A percentile compares a stretch with the other conserved stretches of the same genome.
phyloP scores from a whole-genome alignment of 1,140 invertebrate species.

The Solenopsis invicta region DNA sequence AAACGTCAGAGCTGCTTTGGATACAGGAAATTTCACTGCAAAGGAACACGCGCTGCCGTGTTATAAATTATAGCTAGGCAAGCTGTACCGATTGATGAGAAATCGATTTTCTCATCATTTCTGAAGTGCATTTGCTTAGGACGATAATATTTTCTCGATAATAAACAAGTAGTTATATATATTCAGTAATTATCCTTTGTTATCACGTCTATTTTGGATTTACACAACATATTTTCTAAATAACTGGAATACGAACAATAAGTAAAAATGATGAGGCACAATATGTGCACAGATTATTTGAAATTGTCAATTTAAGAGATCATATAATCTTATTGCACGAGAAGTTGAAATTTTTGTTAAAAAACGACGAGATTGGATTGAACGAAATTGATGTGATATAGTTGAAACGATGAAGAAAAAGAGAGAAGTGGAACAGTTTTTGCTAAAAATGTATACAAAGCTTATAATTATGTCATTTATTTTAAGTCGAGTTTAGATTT shows the following conservation, averaged over 20 bases:
- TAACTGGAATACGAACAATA: neutral
- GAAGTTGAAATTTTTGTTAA: neutral
- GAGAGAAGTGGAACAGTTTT: neutral
- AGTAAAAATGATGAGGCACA: neutral
- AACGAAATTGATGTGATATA: neutral
- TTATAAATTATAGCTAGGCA: constrained; percentile 48
- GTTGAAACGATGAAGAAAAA: neutral
- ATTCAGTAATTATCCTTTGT: neutral
- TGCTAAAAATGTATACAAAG: neutral
- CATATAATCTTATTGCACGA: neutral
- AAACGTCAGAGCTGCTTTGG: neutral
- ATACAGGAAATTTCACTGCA: constrained; percentile 23
- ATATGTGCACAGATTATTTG: neutral
- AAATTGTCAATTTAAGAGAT: neutral
- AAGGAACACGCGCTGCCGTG: neutral
- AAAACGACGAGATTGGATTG: neutral
- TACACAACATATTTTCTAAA: neutral
- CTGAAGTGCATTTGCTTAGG: constrained; percentile 6
- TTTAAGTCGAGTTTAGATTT: neutral
- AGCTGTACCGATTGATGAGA: constrained; percentile 11
- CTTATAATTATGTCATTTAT: neutral
- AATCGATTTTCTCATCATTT: constrained; percentile 51
- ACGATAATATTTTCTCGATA: neutral
- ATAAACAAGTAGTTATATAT: neutral
- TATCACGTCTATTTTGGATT: neutral